Conservation (phyloP, 2,797 vertebrate genomes). For the Trachurus trachurus region DNA sequence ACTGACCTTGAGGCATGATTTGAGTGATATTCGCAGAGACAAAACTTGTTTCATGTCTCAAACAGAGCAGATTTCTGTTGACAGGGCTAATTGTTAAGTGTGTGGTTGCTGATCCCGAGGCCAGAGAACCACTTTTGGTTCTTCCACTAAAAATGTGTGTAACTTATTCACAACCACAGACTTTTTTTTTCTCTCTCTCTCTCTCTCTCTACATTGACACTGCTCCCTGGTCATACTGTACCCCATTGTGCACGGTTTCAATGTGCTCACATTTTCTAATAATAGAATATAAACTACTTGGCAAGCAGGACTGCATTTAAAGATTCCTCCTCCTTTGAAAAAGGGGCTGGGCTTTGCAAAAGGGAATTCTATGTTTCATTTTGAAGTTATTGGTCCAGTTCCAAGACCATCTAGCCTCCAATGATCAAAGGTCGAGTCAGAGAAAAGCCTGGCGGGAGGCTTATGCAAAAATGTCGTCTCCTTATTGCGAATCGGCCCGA, state of each 20-base stretch:
- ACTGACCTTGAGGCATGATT: conserved; percentile 72
- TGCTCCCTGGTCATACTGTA: conserved; percentile 73
- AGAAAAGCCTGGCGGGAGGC: conserved; percentile 84
- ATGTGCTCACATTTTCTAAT: conserved; percentile 71
- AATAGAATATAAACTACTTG: conserved; percentile 81
- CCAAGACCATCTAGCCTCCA: conserved; percentile 84
- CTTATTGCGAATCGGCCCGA: conserved; percentile 75
- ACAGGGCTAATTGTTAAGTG: conserved; percentile 86
- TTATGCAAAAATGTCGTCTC: conserved; percentile 83
- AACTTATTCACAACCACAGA: conserved; percentile 74
- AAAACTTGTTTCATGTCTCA: conserved; percentile 78
- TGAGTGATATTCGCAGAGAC: conserved; percentile 78
- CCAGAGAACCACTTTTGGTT: conserved; percentile 80
- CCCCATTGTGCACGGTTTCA: conserved; percentile 67
- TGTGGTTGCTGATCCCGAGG: conserved; percentile 85
- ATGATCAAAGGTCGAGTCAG: conserved; percentile 86
- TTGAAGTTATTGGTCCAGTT: conserved; percentile 86
- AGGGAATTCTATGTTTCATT: conserved; percentile 86
- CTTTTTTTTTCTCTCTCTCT: conserved; percentile 13
- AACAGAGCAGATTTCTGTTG: conserved; percentile 82
- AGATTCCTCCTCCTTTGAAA: conserved; percentile 80
- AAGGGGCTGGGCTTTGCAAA: conserved; percentile 70
- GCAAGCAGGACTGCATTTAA: conserved; percentile 75
- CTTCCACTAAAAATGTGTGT: conserved; percentile 75
- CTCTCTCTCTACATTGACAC: conserved; percentile 56